Conservation (phyloP, 1,140 invertebrate species). For the Pogonognathellus flavescens region DNA sequence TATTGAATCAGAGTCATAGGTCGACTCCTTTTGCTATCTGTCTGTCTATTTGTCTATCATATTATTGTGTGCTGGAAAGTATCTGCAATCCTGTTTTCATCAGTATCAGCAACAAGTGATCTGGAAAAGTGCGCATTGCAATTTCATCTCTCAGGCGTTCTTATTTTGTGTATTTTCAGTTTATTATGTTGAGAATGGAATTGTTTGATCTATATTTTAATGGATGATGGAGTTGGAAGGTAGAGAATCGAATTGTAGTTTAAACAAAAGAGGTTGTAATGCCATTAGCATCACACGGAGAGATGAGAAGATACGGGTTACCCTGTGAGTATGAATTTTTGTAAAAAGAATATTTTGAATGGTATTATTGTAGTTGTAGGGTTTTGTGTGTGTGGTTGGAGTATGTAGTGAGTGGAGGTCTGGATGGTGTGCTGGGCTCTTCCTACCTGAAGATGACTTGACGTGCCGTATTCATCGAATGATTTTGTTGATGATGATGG, state of each 20-base stretch:
- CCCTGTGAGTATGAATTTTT: too few species aligned
- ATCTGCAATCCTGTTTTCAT: neutral
- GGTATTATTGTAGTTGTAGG: too few species aligned
- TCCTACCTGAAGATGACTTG: neutral
- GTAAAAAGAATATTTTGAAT: too few species aligned
- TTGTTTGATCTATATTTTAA: too few species aligned
- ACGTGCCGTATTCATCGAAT: neutral
- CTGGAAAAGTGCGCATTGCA: constrained; percentile 6
- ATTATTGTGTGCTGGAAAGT: constrained; percentile 1
- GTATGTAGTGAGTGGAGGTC: neutral
- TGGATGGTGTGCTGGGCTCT: neutral
- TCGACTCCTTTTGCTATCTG: constrained; percentile 20
- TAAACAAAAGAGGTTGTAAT: too few species aligned
- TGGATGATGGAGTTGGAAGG: too few species aligned
- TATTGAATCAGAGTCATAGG: neutral
- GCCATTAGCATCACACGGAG: too few species aligned
- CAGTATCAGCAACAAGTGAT: neutral
- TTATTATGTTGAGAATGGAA: too few species aligned
- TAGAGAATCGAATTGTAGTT: too few species aligned
- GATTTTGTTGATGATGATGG: constrained; percentile 28
- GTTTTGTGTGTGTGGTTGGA: neutral
- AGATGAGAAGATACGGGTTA: too few species aligned
- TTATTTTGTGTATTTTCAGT: too few species aligned
- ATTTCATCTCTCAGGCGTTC: too few species aligned
- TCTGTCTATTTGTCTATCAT: neutral